These are phyloP conservation scores for Xenus cinereus DNA, from an alignment of 2,113 vertebrate genomes.

Conservation along the genomic window DNA sequence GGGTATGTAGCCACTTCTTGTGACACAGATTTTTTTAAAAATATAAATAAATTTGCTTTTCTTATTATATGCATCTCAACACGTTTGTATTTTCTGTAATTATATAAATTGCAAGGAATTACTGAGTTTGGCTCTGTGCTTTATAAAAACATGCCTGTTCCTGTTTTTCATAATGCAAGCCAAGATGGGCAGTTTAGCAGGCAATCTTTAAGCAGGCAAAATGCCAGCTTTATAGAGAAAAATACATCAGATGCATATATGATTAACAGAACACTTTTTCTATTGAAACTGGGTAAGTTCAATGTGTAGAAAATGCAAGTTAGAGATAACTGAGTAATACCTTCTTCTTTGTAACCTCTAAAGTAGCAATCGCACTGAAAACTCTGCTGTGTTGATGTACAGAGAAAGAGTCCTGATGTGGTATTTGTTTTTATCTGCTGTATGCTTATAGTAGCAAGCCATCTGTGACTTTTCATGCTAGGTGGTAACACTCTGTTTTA, in stretches of 20 bases:
- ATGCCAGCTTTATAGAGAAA: neutral
- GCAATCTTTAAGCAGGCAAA: neutral
- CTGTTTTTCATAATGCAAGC: neutral
- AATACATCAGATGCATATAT: neutral
- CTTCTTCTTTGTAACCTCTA: neutral
- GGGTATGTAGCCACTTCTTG: neutral
- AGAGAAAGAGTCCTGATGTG: neutral
- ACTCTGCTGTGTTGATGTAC: neutral
- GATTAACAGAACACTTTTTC: neutral
- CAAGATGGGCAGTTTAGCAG: slow-evolving; percentile 13
- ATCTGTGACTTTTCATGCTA: neutral
- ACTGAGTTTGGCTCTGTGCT: neutral
- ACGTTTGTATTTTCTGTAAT: slow-evolving; percentile 19
- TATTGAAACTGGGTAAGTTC: neutral
- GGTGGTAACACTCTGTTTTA: neutral
- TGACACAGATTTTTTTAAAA: neutral
- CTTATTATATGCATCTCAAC: neutral
- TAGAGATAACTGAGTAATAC: neutral
- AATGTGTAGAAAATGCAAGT: neutral
- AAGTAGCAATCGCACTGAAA: neutral
- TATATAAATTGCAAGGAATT: neutral
- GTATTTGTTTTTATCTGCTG: slow-evolving; percentile 25
- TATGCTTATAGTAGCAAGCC: neutral
- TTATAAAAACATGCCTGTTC: neutral
- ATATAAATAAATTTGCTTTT: neutral